Evolutionary conservation across 2,113 vertebrate species (phyloP).

Genomic region (Haplotaxodon microlepis): DNA sequence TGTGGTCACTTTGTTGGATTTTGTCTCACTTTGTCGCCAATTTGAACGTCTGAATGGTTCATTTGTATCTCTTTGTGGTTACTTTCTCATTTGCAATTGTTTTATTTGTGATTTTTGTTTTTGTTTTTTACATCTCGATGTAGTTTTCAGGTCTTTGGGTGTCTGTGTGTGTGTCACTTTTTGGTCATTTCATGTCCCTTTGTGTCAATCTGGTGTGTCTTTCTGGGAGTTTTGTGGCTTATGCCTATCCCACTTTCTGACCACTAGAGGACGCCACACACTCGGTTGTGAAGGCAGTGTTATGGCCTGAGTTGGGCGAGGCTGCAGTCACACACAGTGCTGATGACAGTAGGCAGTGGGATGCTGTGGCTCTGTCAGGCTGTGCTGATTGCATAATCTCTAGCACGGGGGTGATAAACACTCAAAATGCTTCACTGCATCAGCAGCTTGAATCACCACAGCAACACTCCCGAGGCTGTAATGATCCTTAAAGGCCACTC

Average conservation of each 20-base stretch:
- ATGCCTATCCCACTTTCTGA: neutral
- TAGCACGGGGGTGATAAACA: neutral
- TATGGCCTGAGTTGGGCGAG: neutral
- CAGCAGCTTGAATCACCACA: neutral
- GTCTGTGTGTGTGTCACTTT: neutral
- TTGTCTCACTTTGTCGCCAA: neutral
- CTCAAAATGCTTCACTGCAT: neutral
- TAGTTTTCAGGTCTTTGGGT: neutral
- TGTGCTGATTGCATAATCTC: neutral
- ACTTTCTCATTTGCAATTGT: neutral
- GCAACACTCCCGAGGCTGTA: neutral
- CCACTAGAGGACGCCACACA: slow-evolving; percentile 26
- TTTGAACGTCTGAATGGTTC: neutral
- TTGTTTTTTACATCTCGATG: neutral
- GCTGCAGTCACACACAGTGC: neutral
- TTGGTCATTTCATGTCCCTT: neutral
- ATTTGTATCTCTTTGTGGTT: neutral
- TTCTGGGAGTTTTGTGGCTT: neutral
- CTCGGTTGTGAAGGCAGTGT: neutral
- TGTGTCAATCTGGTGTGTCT: neutral
- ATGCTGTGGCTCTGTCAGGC: neutral
- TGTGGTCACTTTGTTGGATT: neutral
- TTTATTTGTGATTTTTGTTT: neutral
- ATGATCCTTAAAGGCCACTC: neutral
- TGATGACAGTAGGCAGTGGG: neutral